A percentile compares a stretch with the other conserved stretches of the same genome.
These are phyloP conservation scores for Sesamia inferens DNA, from an alignment of 2,888 invertebrate species.

Conservation along the genomic window DNA sequence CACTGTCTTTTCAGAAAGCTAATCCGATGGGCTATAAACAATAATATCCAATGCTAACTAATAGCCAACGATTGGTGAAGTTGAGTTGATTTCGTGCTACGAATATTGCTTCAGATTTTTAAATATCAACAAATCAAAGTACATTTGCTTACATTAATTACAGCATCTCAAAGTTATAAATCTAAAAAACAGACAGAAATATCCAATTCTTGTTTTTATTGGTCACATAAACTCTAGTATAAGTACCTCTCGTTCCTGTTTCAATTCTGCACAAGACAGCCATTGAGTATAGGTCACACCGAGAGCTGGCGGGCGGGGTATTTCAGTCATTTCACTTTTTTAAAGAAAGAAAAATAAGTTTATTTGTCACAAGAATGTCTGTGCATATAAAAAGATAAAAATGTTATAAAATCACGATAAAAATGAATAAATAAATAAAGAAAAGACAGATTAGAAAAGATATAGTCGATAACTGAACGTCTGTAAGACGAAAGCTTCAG, in stretches of 20 bases:
- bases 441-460: no score
- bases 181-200: background rate
- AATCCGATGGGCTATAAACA: no score
- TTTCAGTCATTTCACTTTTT: background rate
- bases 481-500: no score
- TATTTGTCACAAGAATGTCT: background rate
- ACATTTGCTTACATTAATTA: no score
- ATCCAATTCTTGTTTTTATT: background rate
- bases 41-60: no score
- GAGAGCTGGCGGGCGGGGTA: background rate
- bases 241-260: background rate
- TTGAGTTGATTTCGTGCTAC: background rate
- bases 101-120: background rate
- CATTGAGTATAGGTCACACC: background rate
- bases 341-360: background rate
- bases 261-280: slow-evolving; percentile 20
- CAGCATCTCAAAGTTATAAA: background rate
- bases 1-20: no score
- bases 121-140: no score
- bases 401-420: no score
- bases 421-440: no score
- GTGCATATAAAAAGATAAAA: background rate
- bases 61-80: background rate
- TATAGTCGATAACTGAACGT: no score
- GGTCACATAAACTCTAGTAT: background rate